These are phyloP conservation scores for Lepidurus arcticus DNA, from an alignment of 1,140 invertebrate species.

Conservation along the genomic window DNA sequence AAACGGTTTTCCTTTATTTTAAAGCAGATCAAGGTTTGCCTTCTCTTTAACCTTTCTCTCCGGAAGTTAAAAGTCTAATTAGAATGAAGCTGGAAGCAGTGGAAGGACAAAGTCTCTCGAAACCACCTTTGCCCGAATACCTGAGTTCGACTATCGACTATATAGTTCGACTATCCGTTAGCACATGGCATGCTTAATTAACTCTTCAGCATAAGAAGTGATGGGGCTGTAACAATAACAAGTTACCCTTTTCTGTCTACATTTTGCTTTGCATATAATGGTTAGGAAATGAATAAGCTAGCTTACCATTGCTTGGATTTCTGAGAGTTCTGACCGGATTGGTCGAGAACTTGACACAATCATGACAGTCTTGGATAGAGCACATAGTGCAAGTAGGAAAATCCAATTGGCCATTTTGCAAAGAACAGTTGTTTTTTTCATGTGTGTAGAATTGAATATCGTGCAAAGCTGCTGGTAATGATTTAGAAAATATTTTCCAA, in stretches of 20 bases:
- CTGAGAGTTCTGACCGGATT: not conserved
- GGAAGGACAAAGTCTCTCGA: not conserved
- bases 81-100: not conserved
- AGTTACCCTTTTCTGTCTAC: no score
- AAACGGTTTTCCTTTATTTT: not conserved
- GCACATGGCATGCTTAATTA: not conserved
- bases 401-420: not conserved
- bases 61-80: constrained; percentile 1
- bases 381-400: constrained; percentile 1
- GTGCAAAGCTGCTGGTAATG: not conserved
- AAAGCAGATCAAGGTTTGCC: not conserved
- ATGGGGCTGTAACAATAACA: no score
- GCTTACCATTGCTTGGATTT: not conserved
- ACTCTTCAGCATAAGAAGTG: no score
- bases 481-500: not conserved
- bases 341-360: not conserved
- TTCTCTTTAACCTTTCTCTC: constrained; percentile 10
- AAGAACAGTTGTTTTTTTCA: not conserved
- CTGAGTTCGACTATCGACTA: not conserved
- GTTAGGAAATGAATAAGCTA: not conserved
- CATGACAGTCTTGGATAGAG: not conserved
- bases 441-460: not conserved
- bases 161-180: not conserved
- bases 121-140: not conserved
- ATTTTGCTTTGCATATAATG: not conserved